These are phyloP conservation scores for Mustela nigripes DNA, from an alignment of 2,113 vertebrate genomes.

Conservation along the genomic window DNA sequence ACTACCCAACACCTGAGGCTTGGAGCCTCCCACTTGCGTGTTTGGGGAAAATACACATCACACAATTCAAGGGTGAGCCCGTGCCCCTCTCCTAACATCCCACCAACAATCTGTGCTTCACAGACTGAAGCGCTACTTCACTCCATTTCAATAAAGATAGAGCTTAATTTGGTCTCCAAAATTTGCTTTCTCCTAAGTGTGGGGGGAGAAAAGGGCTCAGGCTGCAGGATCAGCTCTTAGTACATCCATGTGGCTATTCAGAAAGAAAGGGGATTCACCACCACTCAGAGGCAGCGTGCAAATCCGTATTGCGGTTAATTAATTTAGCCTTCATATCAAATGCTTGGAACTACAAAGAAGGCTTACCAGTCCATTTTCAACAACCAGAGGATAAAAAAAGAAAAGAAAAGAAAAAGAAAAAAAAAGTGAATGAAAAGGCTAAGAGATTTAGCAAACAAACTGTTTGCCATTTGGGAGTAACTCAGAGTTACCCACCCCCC, in stretches of 20 bases:
- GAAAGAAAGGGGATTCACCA: constrained; percentile 70
- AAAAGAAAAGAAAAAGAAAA: constrained; percentile 15
- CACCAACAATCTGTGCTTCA: constrained; percentile 70
- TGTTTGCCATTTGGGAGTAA: constrained; percentile 85
- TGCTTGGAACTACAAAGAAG: constrained; percentile 83
- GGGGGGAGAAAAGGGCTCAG: not conserved
- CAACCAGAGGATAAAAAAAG: constrained; percentile 63
- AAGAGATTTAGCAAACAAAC: constrained; percentile 84
- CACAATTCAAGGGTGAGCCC: constrained; percentile 37
- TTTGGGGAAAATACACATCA: constrained; percentile 37
- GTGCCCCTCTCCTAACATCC: constrained; percentile 40
- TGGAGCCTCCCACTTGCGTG: constrained; percentile 36
- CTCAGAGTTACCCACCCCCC: constrained; percentile 71
- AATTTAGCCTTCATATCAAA: constrained; percentile 82
- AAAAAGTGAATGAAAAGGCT: constrained; percentile 65
- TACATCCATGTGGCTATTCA: constrained; percentile 39
- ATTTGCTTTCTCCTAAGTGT: not conserved
- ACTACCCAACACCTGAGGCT: constrained; percentile 66
- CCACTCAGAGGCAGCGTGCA: constrained; percentile 75
- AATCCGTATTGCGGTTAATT: constrained; percentile 83
- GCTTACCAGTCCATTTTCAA: constrained; percentile 76
- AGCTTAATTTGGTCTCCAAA: constrained; percentile 41
- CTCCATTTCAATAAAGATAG: constrained; percentile 52
- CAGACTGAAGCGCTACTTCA: constrained; percentile 32
- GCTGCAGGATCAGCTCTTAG: constrained; percentile 58